These are phyloP conservation scores for Drosophila ohnishii DNA, from an alignment of 1,140 invertebrate species.

Conservation along the genomic window DNA sequence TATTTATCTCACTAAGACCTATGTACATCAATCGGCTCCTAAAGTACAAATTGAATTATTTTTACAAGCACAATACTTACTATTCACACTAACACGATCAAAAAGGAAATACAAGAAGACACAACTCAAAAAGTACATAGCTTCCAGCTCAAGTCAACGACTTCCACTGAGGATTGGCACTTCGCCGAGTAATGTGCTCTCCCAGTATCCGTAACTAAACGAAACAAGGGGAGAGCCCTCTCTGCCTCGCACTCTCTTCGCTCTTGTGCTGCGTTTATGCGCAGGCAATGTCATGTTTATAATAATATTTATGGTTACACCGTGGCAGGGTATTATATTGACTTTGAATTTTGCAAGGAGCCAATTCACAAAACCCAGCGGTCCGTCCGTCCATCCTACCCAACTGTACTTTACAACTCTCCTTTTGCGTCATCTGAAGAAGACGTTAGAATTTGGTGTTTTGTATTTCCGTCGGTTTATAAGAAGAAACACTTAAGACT, in stretches of 20 bases:
- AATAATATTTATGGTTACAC: background rate
- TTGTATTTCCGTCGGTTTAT: too few relatives aligned
- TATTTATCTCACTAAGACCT: too few relatives aligned
- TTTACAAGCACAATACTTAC: background rate
- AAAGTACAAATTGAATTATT: background rate
- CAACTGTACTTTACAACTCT: too few relatives aligned
- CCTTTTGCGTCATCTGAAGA: too few relatives aligned
- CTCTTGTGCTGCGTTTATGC: background rate
- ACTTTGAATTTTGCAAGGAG: too few relatives aligned
- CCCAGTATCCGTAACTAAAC: background rate
- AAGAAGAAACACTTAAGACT: too few relatives aligned
- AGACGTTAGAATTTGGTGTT: too few relatives aligned
- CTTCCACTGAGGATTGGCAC: background rate
- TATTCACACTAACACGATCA: background rate
- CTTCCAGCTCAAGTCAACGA: background rate
- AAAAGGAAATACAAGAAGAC: background rate
- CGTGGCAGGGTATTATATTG: background rate
- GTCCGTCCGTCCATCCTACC: too few relatives aligned
- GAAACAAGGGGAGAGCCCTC: background rate
- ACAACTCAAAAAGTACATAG: background rate
- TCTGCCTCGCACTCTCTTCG: background rate
- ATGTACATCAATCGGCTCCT: too few relatives aligned
- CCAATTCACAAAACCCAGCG: too few relatives aligned
- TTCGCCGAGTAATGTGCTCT: conserved; percentile 8
- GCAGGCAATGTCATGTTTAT: background rate